Evolutionary conservation across 2,888 invertebrate genomes (phyloP), one percentile per base, ranked within the genome.

Genomic region (Tolmerus cingulatus): DNA sequence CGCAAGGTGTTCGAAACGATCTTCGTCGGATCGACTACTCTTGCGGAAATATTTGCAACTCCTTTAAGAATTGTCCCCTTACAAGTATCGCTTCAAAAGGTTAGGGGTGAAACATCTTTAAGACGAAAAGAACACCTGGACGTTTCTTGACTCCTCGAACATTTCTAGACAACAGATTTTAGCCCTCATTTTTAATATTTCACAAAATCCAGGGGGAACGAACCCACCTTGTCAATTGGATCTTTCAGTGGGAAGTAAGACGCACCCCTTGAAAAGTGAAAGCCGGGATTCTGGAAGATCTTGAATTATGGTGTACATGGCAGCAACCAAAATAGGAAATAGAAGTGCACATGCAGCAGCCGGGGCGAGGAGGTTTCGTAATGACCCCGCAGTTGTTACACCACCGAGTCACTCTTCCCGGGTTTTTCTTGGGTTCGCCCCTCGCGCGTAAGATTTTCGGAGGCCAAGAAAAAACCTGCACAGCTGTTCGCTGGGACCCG

Each of bases 191-290:
- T 78, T 78, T 43, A 46, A 46, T 78, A 78, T 40, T 78, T 78
- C 46, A 78, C 78, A 78, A 43, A 78, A 43, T 8, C 78, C 27
- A 14, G 19, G 66, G 23, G 78, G 43, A 46, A 16, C 43, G 46
- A 40, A 43, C 78, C 78, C 78, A 78, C 78, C 78, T 78, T 78
- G 78, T 78, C 78, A 46, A 78, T 76, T 76, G 78, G 14, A 78
- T 78, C 78, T 78, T 76, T 34, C 76, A 76, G 37, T 40, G 23
- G 46, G 78, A 46, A 78, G 78, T 78, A 46, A 74, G 78, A 43
- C 27, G 78, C 23, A 78, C 78, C 43, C 78, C 78, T 43, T 27
- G 37, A 78, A 78, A 78, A 74, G 78, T 40, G 78, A 78, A 78
- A 78, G 78, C 43, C n/a, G 43, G 78, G 27, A 78, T 16, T 43